These are phyloP conservation scores for Orthosia gracilis DNA, from an alignment of 2,888 invertebrate genomes.

Conservation along the genomic window DNA sequence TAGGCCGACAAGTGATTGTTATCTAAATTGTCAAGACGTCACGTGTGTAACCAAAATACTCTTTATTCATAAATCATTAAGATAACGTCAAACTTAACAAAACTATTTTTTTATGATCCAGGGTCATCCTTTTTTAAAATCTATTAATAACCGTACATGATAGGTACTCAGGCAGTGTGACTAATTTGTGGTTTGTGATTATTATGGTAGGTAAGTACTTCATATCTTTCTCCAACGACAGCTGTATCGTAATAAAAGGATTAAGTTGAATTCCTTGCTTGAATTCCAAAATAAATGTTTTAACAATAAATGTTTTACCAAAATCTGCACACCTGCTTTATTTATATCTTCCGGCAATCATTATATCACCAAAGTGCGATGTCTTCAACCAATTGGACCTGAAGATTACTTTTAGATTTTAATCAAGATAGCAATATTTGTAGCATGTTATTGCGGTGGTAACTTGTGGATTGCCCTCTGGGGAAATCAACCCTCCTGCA, in stretches of 20 bases:
- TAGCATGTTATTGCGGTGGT: conserved; percentile 70
- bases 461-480: conserved; percentile 76
- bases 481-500: conserved; percentile 78
- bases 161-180: neutral
- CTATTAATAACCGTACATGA: neutral
- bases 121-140: neutral
- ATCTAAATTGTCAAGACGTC: conserved; percentile 17
- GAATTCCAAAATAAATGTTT: no score
- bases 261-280: neutral
- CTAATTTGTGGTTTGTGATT: neutral
- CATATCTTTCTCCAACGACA: neutral
- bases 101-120: neutral
- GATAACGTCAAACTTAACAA: conserved; percentile 4
- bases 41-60: conserved; percentile 11
- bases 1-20: conserved; percentile 27
- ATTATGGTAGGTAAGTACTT: neutral
- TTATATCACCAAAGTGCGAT: conserved; percentile 36
- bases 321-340: conserved; percentile 20
- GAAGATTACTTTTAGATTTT: conserved; percentile 80
- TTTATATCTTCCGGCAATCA: conserved; percentile 32
- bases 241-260: conserved; percentile 8
- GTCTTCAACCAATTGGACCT: conserved; percentile 65
- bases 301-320: no score
- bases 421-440: conserved; percentile 79
- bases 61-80: conserved; percentile 10